phyloP scores from a whole-genome alignment of 1,140 invertebrate species.

The Cardiocondyla obscurior region DNA sequence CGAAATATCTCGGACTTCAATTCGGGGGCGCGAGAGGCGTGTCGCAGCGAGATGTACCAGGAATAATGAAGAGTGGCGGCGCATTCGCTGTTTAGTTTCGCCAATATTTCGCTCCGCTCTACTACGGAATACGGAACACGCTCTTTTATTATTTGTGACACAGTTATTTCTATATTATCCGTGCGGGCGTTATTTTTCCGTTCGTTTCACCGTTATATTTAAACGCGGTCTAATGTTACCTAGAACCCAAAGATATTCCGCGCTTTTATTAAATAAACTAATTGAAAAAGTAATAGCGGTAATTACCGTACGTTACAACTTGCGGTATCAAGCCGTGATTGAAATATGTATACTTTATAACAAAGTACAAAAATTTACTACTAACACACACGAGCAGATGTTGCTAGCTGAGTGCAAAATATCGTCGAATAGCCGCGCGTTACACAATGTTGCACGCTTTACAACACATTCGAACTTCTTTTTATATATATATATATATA shows the following conservation, averaged over 20 bases:
- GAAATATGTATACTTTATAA: too few relatives aligned
- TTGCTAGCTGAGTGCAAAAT: neutral
- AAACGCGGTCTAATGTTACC: neutral
- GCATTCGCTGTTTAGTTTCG: neutral
- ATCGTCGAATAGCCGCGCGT: too few relatives aligned
- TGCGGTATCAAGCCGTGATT: too few relatives aligned
- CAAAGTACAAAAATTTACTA: too few relatives aligned
- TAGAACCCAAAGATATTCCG: neutral
- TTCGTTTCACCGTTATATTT: slow-evolving; percentile 1
- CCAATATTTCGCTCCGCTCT: slow-evolving; percentile 3
- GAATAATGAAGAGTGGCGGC: slow-evolving; percentile 69
- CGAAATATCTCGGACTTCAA: slow-evolving; percentile 52
- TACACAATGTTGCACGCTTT: neutral
- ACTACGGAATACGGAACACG: neutral
- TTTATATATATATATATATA: too few relatives aligned
- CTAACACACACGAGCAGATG: too few relatives aligned
- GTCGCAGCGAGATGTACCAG: neutral
- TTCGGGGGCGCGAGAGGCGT: neutral
- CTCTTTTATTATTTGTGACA: slow-evolving; percentile 22
- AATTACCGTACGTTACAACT: too few relatives aligned
- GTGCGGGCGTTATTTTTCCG: neutral
- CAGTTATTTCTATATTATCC: slow-evolving; percentile 18
- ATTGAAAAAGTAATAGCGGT: neutral
- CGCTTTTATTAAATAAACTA: neutral
- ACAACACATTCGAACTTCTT: neutral